Conservation (phyloP, 2,113 vertebrate species). For the Romanogobio albipinnatus region DNA sequence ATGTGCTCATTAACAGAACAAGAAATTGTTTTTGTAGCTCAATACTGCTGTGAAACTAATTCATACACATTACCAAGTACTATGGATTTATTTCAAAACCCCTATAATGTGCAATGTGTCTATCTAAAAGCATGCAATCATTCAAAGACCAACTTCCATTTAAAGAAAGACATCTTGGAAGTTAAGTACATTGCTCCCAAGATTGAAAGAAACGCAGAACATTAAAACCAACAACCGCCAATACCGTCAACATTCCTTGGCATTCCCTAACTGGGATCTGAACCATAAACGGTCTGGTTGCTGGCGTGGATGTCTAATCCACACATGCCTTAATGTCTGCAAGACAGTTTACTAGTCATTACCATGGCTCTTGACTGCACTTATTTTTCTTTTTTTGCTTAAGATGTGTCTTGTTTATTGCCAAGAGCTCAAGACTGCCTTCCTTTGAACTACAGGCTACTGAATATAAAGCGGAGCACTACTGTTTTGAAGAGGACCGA, state of each 20-base stretch:
- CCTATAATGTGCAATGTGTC: not conserved
- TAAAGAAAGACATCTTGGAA: not conserved
- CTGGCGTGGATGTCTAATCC: not conserved
- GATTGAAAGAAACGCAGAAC: not conserved
- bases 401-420: constrained; percentile 1
- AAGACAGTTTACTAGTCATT: constrained; percentile 31
- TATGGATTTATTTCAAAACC: constrained; percentile 13
- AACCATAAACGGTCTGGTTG: not conserved
- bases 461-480: constrained; percentile 20
- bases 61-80: constrained; percentile 5
- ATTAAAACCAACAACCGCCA: not conserved
- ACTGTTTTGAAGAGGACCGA: constrained; percentile 8
- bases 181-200: not conserved
- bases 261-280: not conserved
- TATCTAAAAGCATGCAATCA: not conserved
- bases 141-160: not conserved
- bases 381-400: not conserved
- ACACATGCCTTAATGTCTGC: not conserved
- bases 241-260: not conserved
- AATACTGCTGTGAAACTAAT: not conserved
- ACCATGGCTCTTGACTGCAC: not conserved
- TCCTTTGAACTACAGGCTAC: constrained; percentile 33
- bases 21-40: constrained; percentile 3
- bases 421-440: not conserved
- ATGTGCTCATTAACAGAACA: constrained; percentile 19